Percentiles rank a stretch among this genome's conserved stretches.
phyloP scores from a whole-genome alignment of 2,113 vertebrate genomes.

The Bufo bufo region DNA sequence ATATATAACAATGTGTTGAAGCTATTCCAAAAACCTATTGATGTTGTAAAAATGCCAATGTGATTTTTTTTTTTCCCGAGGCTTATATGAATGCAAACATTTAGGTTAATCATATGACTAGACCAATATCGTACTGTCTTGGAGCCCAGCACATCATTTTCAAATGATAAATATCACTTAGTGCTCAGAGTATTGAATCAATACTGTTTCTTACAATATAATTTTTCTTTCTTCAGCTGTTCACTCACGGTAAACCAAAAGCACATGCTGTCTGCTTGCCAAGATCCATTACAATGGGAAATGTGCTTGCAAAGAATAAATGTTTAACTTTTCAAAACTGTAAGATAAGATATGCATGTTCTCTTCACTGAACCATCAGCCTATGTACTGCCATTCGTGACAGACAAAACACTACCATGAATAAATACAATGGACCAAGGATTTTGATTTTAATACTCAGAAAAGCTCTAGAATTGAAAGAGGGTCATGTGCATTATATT shows the following conservation, averaged over 20 bases:
- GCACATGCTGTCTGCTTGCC: conserved; percentile 34
- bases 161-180: conserved; percentile 53
- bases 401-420: conserved; percentile 35
- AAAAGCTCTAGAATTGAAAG: conserved; percentile 10
- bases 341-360: conserved; percentile 47
- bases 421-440: background rate
- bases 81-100: conserved; percentile 49
- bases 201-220: conserved; percentile 27
- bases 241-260: conserved; percentile 44
- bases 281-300: conserved; percentile 43
- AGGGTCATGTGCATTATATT: background rate
- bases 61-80: conserved; percentile 15
- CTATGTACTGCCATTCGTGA: background rate
- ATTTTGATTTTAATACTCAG: background rate
- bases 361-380: conserved; percentile 35
- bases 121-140: conserved; percentile 16
- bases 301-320: conserved; percentile 8
- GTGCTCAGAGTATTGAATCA: conserved; percentile 28
- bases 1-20: conserved; percentile 53
- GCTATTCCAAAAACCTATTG: conserved; percentile 47
- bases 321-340: conserved; percentile 38
- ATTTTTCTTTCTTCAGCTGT: conserved; percentile 33
- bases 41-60: conserved; percentile 42
- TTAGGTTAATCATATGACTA: conserved; percentile 51
- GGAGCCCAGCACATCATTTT: conserved; percentile 27